phyloP scores from a whole-genome alignment of 1,140 invertebrate species.

The Hyposmocoma kahamanoa region DNA sequence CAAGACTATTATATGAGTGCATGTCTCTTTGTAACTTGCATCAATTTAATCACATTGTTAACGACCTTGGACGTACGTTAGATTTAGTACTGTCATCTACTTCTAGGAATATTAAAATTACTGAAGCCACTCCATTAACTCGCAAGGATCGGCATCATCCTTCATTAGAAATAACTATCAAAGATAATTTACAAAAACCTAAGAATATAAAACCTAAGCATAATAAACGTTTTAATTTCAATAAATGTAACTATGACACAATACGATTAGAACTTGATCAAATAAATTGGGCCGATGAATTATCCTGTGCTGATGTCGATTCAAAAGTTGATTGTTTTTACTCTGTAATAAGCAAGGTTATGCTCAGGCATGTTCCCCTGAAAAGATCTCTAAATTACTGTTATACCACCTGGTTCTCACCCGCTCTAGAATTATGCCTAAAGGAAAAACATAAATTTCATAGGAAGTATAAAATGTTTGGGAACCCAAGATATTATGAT shows the following conservation, averaged over 20 bases:
- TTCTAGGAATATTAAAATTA: no score
- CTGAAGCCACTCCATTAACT: no score
- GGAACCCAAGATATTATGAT: background rate
- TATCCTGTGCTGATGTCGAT: background rate
- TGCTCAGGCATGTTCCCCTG: background rate
- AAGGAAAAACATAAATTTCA: background rate
- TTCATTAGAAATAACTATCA: no score
- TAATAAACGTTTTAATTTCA: no score
- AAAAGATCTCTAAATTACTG: background rate
- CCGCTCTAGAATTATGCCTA: background rate
- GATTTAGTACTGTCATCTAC: no score
- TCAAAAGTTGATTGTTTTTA: background rate
- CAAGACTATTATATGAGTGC: no score
- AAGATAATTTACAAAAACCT: no score
- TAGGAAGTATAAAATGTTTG: background rate
- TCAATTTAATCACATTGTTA: no score
- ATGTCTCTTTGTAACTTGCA: no score
- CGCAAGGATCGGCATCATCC: no score
- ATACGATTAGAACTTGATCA: background rate
- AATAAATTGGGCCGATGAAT: background rate
- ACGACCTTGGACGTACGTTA: no score
- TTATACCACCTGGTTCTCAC: background rate
- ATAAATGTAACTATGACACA: background rate
- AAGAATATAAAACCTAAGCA: no score
- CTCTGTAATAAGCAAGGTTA: background rate